Evolutionary conservation across 2,797 vertebrate genomes (phyloP).

Genomic region (Heteromormyrus szaboi): DNA sequence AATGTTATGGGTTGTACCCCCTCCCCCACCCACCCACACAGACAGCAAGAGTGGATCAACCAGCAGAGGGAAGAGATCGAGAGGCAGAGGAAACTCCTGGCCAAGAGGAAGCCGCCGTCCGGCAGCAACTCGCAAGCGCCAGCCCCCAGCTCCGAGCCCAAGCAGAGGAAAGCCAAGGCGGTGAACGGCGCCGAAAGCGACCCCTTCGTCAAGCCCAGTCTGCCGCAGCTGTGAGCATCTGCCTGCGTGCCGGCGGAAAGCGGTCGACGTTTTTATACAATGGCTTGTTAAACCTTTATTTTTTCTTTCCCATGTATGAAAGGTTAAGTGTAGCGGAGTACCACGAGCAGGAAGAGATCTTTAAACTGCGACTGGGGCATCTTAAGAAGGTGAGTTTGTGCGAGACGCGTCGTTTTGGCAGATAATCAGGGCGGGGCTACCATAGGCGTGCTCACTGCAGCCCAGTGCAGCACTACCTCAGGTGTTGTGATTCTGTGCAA

Average conservation of each 20-base stretch:
- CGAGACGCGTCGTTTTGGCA: not conserved
- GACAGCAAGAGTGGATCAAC: conserved; percentile 95
- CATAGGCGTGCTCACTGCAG: not conserved
- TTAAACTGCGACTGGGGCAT: conserved; percentile 95
- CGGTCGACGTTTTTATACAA: not conserved
- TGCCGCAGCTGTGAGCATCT: conserved; percentile 86
- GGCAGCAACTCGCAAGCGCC: conserved; percentile 88
- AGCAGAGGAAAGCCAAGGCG: conserved; percentile 97
- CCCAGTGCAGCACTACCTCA: not conserved
- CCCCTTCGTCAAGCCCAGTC: conserved; percentile 95
- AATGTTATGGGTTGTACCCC: not conserved
- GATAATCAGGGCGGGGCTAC: not conserved
- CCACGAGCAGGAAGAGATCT: conserved; percentile 99
- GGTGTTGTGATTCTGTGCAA: conserved; percentile 47
- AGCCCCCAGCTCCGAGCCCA: conserved; percentile 91
- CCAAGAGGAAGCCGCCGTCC: conserved; percentile 90
- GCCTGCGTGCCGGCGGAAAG: not conserved
- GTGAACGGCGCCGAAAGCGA: conserved; percentile 95
- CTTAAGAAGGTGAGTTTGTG: conserved; percentile 86
- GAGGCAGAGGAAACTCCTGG: conserved; percentile 93
- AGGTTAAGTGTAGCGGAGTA: conserved; percentile 95
- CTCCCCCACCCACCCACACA: conserved; percentile 32
- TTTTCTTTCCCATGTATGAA: not conserved
- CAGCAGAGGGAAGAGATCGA: conserved; percentile 98
- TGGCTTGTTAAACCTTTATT: not conserved